These are phyloP conservation scores for Mylabris phalerata DNA, from an alignment of 1,140 invertebrate genomes.

Conservation along the genomic window DNA sequence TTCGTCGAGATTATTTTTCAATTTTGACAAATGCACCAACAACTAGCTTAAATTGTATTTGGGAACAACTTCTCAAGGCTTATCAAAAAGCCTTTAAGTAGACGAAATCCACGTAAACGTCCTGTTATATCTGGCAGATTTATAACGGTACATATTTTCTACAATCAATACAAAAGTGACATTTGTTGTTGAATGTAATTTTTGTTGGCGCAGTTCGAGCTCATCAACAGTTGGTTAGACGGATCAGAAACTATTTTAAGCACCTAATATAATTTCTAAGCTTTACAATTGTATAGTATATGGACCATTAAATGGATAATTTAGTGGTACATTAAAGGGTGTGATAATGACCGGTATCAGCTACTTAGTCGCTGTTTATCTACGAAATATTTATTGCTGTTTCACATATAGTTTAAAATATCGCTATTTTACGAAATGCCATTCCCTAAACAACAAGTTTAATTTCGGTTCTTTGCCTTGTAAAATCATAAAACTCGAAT, in stretches of 20 bases:
- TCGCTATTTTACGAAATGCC: background rate
- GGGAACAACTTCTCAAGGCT: conserved; percentile 27
- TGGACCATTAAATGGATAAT: conserved; percentile 21
- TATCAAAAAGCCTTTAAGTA: conserved; percentile 28
- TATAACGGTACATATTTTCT: too few relatives aligned
- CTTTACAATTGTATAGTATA: conserved; percentile 6
- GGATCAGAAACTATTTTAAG: conserved; percentile 7
- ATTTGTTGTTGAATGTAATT: too few relatives aligned
- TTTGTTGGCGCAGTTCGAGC: background rate
- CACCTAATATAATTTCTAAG: conserved; percentile 9
- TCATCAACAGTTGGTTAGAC: conserved; percentile 16
- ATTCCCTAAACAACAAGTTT: background rate
- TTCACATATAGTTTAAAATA: conserved; percentile 4
- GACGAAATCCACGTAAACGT: conserved; percentile 31
- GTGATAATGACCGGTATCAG: conserved; percentile 22
- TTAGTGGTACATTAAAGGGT: conserved; percentile 19
- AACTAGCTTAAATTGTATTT: background rate
- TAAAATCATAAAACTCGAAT: too few relatives aligned
- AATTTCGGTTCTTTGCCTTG: too few relatives aligned
- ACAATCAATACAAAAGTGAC: too few relatives aligned
- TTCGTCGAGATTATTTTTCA: too few relatives aligned
- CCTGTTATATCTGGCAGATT: conserved; percentile 22
- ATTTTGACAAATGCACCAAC: too few relatives aligned
- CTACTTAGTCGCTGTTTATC: conserved; percentile 16
- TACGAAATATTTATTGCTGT: conserved; percentile 6